phyloP scores from a whole-genome alignment of 2,888 invertebrate genomes.

The Amaurobius ferox region DNA sequence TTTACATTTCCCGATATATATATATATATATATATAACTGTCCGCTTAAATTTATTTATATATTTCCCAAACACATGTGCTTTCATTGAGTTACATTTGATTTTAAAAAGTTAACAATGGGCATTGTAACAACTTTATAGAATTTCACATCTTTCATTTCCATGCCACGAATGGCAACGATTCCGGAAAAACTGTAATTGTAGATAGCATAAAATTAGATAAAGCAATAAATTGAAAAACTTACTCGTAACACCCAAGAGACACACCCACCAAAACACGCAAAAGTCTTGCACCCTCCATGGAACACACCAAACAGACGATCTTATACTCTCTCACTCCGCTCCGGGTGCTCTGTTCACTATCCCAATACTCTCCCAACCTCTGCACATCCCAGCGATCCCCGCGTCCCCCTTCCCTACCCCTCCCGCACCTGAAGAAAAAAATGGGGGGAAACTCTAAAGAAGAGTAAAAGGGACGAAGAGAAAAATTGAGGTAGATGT shows the following conservation, averaged over 20 bases:
- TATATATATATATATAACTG: too few relatives aligned
- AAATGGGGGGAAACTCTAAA: neutral
- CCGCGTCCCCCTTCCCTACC: neutral
- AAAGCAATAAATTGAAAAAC: too few relatives aligned
- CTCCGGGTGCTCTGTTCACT: conserved; percentile 6
- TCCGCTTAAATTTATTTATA: too few relatives aligned
- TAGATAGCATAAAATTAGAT: too few relatives aligned
- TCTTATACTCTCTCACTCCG: neutral
- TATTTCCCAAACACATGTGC: too few relatives aligned
- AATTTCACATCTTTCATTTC: too few relatives aligned
- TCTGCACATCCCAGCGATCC: conserved; percentile 12
- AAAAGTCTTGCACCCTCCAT: neutral
- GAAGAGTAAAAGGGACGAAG: neutral
- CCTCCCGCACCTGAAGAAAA: conserved; percentile 2
- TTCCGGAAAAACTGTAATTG: too few relatives aligned
- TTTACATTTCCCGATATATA: too few relatives aligned
- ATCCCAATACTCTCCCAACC: conserved; percentile 7
- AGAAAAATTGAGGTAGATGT: conserved; percentile 16
- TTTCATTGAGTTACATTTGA: too few relatives aligned
- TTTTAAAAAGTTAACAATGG: too few relatives aligned
- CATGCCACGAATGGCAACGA: too few relatives aligned
- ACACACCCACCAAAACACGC: conserved; percentile 2
- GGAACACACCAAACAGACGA: neutral
- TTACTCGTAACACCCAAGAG: conserved; percentile 1
- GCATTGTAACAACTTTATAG: too few relatives aligned